Conservation (phyloP, 2,888 invertebrate species). For the Drosophila bunnanda region DNA sequence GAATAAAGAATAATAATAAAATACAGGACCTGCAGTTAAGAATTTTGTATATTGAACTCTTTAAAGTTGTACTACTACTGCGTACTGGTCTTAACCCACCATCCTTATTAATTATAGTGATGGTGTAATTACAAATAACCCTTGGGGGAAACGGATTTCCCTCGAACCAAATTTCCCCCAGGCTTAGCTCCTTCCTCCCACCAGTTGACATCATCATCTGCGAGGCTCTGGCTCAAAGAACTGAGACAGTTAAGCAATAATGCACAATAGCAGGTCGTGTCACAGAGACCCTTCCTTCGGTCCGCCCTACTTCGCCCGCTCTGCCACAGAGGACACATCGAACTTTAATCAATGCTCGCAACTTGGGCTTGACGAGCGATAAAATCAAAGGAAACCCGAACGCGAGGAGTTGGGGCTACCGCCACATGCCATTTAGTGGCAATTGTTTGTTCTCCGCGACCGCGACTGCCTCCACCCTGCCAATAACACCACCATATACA, state of each 20-base stretch:
- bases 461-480: slow-evolving; percentile 12
- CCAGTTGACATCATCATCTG: slow-evolving; percentile 43
- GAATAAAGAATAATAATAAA: no score
- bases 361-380: slow-evolving; percentile 65
- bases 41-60: neutral
- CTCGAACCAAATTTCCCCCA: neutral
- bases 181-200: slow-evolving; percentile 1
- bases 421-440: slow-evolving; percentile 41
- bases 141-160: neutral
- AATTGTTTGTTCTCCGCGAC: slow-evolving; percentile 43
- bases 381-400: slow-evolving; percentile 58
- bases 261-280: slow-evolving; percentile 26
- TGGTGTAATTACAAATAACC: neutral
- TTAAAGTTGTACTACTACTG: neutral
- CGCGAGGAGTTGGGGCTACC: slow-evolving; percentile 13
- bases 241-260: slow-evolving; percentile 52
- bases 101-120: slow-evolving; percentile 1
- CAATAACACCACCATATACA: slow-evolving; percentile 22
- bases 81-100: neutral
- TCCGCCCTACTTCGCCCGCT: neutral
- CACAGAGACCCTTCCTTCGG: slow-evolving; percentile 4
- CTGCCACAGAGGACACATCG: slow-evolving; percentile 38
- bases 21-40: neutral
- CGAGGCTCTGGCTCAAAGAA: slow-evolving; percentile 28
- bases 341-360: slow-evolving; percentile 67